Conservation (phyloP, 2,797 vertebrate genomes). For the Spinibarbus caldwelli region DNA sequence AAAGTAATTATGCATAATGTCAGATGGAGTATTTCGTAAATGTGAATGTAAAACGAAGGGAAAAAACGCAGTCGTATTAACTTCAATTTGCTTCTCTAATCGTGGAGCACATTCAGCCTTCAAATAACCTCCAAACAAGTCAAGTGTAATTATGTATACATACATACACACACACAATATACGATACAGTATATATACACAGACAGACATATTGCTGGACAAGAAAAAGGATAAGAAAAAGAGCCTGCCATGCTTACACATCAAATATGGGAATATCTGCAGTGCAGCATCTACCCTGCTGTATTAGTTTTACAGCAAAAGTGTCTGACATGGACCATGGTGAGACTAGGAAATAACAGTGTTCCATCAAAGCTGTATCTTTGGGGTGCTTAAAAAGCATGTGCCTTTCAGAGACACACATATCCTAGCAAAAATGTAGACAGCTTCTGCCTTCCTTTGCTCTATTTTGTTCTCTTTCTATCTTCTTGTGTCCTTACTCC, state of each 20-base stretch:
- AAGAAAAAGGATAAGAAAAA: slow-evolving; percentile 17
- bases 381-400: slow-evolving; percentile 44
- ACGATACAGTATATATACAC: neutral
- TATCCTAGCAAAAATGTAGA: slow-evolving; percentile 40
- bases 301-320: slow-evolving; percentile 48
- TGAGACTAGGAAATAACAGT: slow-evolving; percentile 53
- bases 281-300: slow-evolving; percentile 35
- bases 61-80: neutral
- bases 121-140: slow-evolving; percentile 15
- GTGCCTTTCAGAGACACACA: slow-evolving; percentile 35
- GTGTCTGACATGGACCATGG: slow-evolving; percentile 43
- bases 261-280: slow-evolving; percentile 35
- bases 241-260: slow-evolving; percentile 26
- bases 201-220: neutral
- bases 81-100: slow-evolving; percentile 44
- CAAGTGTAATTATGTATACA: neutral
- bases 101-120: neutral
- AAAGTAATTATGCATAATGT: slow-evolving; percentile 53
- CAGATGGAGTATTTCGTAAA: slow-evolving; percentile 42
- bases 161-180: neutral
- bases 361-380: slow-evolving; percentile 51
- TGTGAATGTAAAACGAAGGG: slow-evolving; percentile 16
- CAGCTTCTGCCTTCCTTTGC: slow-evolving; percentile 25
- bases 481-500: neutral
- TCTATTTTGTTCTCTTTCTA: neutral